Evolutionary conservation across 2,888 invertebrate species (phyloP).

Genomic region (Dryobotodes eremita): DNA sequence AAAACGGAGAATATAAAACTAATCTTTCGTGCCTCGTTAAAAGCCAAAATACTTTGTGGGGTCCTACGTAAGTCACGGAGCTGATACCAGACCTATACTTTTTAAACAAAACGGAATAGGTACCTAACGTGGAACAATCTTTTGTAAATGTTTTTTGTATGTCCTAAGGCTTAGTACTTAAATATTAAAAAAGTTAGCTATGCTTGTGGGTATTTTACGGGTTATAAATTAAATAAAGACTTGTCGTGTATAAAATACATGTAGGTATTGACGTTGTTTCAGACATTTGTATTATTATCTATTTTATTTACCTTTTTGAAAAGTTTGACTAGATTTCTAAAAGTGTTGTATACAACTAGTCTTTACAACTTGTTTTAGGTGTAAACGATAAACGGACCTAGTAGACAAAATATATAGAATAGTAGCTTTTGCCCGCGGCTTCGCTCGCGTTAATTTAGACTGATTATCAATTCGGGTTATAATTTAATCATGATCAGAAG

Average conservation of each 20-base stretch:
- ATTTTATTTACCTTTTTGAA: background rate
- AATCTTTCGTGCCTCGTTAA: slow-evolving; percentile 15
- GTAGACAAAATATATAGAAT: background rate
- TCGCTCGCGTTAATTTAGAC: too few relatives aligned
- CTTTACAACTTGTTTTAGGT: too few relatives aligned
- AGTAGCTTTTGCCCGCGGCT: too few relatives aligned
- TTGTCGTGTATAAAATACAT: background rate
- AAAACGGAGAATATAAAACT: background rate
- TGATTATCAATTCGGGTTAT: too few relatives aligned
- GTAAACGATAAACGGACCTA: background rate
- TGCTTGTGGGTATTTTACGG: slow-evolving; percentile 2
- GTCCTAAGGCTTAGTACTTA: background rate
- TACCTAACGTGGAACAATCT: slow-evolving; percentile 9
- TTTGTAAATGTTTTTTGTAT: slow-evolving; percentile 10
- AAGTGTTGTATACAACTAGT: background rate
- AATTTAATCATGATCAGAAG: too few relatives aligned
- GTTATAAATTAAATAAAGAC: slow-evolving; percentile 3
- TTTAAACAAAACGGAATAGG: slow-evolving; percentile 20
- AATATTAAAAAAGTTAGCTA: slow-evolving; percentile 21
- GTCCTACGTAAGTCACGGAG: background rate
- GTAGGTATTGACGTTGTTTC: background rate
- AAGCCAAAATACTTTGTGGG: background rate
- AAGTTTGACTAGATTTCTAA: background rate
- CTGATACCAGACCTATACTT: slow-evolving; percentile 11
- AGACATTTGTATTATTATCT: background rate